Conservation (phyloP, 2,797 vertebrate species). For the Alcedo atthis region DNA sequence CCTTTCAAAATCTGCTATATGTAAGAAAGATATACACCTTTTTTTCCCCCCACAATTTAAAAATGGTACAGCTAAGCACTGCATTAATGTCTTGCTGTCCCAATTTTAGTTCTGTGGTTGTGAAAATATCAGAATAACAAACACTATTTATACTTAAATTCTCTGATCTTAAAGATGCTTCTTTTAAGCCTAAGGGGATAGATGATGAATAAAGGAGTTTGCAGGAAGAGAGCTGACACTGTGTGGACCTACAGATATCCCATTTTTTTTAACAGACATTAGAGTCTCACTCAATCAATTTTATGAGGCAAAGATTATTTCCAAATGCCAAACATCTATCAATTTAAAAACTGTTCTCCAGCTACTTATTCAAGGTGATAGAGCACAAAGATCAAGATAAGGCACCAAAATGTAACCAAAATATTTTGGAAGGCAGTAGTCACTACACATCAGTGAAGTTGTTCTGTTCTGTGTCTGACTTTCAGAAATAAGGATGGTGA, state of each 20-base stretch:
- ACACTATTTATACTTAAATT: neutral
- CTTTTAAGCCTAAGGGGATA: neutral
- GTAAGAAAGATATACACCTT: neutral
- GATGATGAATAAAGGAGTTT: neutral
- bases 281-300: neutral
- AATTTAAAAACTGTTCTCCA: neutral
- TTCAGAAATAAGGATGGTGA: neutral
- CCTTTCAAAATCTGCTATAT: neutral
- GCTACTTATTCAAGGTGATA: neutral
- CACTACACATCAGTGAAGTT: neutral
- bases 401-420: neutral
- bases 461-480: neutral
- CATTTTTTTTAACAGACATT: neutral
- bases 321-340: neutral
- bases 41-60: neutral
- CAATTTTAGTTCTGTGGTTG: neutral
- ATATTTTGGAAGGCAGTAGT: neutral
- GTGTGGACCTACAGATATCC: neutral
- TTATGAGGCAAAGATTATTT: neutral
- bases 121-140: neutral
- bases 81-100: neutral
- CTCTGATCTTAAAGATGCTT: conserved; percentile 8
- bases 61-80: neutral
- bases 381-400: neutral
- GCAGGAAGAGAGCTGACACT: neutral